Conservation (phyloP, 2,113 vertebrate species). For the Mustela lutreola region DNA sequence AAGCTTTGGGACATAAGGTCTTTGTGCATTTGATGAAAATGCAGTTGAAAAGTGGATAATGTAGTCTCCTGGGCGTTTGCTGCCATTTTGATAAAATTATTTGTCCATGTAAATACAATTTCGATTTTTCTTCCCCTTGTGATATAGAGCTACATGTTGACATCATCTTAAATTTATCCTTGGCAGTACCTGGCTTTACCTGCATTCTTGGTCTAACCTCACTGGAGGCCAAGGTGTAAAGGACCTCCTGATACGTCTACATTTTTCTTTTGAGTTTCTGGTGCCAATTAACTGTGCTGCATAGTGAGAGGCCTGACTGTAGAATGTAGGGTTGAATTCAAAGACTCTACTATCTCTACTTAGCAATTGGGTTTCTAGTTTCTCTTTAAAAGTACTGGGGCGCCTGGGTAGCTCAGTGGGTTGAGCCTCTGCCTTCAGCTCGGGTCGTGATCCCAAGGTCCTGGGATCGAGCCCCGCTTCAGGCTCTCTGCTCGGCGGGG, state of each 20-base stretch:
- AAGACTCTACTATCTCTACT: background rate
- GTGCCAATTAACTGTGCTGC: background rate
- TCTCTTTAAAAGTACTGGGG: background rate
- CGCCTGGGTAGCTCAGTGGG: too few species aligned
- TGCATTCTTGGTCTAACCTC: background rate
- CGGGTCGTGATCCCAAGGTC: too few species aligned
- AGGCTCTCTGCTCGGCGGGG: too few species aligned
- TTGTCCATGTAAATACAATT: background rate
- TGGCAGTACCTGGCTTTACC: background rate
- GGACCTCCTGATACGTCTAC: background rate
- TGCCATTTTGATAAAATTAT: conserved; percentile 29
- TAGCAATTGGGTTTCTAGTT: background rate
- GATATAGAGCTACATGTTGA: background rate
- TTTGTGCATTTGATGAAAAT: conserved; percentile 61
- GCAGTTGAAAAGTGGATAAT: conserved; percentile 19
- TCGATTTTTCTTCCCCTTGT: background rate
- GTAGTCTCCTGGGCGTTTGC: background rate
- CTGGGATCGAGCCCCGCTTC: too few species aligned
- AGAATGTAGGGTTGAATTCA: background rate
- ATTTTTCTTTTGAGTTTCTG: conserved; percentile 2
- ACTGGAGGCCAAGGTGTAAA: background rate
- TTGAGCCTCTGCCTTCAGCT: too few species aligned
- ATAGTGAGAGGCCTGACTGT: background rate
- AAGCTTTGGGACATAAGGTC: background rate
- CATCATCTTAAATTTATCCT: background rate